These are phyloP conservation scores for Ranitomeya imitator DNA, from an alignment of 2,113 vertebrate species.

Conservation along the genomic window DNA sequence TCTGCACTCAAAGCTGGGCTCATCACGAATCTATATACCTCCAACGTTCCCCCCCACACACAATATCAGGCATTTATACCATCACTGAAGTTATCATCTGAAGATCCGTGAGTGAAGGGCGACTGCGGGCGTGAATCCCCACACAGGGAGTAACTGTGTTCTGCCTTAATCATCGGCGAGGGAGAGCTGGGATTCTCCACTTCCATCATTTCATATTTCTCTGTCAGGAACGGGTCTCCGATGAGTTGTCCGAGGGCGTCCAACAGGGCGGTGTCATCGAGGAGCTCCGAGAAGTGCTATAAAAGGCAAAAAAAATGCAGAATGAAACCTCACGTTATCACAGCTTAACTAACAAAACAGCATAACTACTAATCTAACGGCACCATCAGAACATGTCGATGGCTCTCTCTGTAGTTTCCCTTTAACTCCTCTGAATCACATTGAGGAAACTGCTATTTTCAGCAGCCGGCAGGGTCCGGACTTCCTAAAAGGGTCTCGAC, in stretches of 20 bases:
- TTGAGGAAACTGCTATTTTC: not conserved
- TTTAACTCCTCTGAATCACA: not conserved
- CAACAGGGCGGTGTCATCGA: slow-evolving; percentile 93
- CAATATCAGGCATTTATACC: slow-evolving; percentile 68
- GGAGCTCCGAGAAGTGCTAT: slow-evolving; percentile 94
- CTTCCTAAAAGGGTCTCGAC: not conserved
- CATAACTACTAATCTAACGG: no score
- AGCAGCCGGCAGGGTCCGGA: not conserved
- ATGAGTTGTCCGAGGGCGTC: slow-evolving; percentile 95
- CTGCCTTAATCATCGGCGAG: slow-evolving; percentile 90
- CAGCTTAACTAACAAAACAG: not conserved
- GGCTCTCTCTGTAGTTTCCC: not conserved
- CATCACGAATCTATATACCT: no score
- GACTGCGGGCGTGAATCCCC: slow-evolving; percentile 93
- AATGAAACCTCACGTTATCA: not conserved
- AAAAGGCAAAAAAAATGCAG: not conserved
- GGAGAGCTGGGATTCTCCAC: slow-evolving; percentile 84
- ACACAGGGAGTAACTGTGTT: slow-evolving; percentile 96
- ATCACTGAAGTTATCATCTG: slow-evolving; percentile 83
- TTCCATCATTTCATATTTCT: slow-evolving; percentile 81
- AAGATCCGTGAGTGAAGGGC: slow-evolving; percentile 84
- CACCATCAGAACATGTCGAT: no score
- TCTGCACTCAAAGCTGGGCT: no score
- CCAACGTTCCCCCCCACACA: not conserved
- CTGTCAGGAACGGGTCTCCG: slow-evolving; percentile 95